These are phyloP conservation scores for Girardinus metallicus DNA, from an alignment of 2,797 vertebrate genomes.

Conservation along the genomic window DNA sequence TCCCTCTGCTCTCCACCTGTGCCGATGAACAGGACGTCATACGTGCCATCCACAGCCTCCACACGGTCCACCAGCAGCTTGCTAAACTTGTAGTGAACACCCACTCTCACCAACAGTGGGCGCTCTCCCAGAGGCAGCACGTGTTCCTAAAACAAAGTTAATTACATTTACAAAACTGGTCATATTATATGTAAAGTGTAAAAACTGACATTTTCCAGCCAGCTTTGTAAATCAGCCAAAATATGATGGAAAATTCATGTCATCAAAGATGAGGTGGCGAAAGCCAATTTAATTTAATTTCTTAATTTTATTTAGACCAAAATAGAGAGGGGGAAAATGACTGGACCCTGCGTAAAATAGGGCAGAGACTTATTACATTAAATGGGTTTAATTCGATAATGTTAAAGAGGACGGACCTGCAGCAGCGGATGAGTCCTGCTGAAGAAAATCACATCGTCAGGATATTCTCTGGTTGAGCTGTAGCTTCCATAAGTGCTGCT, in stretches of 20 bases:
- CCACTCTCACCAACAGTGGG: slow-evolving; percentile 84
- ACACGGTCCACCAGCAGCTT: slow-evolving; percentile 84
- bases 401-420: slow-evolving; percentile 63
- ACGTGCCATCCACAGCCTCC: slow-evolving; percentile 83
- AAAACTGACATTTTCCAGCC: neutral
- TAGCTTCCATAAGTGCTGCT: slow-evolving; percentile 86
- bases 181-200: slow-evolving; percentile 7
- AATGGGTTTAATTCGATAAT: slow-evolving; percentile 31
- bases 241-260: slow-evolving; percentile 3
- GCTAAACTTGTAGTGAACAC: slow-evolving; percentile 83
- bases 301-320: slow-evolving; percentile 15
- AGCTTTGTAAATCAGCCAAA: neutral
- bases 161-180: slow-evolving; percentile 2
- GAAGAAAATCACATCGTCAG: slow-evolving; percentile 87
- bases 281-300: slow-evolving; percentile 19
- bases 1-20: slow-evolving; percentile 71
- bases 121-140: slow-evolving; percentile 80
- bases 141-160: slow-evolving; percentile 70
- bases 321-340: slow-evolving; percentile 7
- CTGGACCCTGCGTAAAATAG: slow-evolving; percentile 9
- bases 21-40: slow-evolving; percentile 85
- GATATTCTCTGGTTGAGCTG: slow-evolving; percentile 84
- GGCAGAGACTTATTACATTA: slow-evolving; percentile 17
- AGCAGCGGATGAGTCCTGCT: slow-evolving; percentile 84
- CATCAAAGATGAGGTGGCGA: slow-evolving; percentile 1